Percentiles rank a stretch among this genome's conserved stretches.
Conservation (phyloP, 2,888 invertebrate species). For the Clitarchus hookeri region DNA sequence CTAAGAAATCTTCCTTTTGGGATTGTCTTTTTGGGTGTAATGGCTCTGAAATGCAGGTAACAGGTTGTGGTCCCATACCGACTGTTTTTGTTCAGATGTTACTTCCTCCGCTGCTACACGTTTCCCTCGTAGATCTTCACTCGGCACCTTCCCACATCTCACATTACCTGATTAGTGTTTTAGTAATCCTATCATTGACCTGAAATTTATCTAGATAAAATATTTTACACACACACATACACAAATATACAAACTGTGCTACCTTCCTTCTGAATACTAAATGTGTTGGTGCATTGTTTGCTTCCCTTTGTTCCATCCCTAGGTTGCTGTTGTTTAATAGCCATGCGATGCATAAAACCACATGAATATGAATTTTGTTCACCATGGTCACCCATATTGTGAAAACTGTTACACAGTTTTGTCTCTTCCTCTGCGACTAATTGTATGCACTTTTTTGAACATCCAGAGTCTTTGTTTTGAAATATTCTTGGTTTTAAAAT, state of each 20-base stretch:
- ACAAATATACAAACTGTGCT: not conserved
- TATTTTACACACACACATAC: constrained; percentile 17
- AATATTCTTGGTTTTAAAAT: not conserved
- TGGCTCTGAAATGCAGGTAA: constrained; percentile 23
- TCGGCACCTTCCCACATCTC: not conserved
- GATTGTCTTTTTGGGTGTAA: constrained; percentile 23
- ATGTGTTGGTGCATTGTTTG: not conserved
- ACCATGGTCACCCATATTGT: not conserved
- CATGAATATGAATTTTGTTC: constrained; percentile 1
- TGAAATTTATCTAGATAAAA: constrained; percentile 18
- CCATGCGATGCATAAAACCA: not conserved
- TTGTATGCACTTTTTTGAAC: not conserved
- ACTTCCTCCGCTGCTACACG: not conserved
- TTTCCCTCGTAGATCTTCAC: constrained; percentile 10
- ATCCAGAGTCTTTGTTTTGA: not conserved
- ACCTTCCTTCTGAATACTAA: not conserved
- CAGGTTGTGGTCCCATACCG: not conserved
- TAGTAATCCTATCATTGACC: constrained; percentile 15
- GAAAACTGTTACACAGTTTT: not conserved
- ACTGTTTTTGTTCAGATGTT: not conserved
- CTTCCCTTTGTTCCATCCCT: not conserved
- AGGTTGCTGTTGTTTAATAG: not conserved
- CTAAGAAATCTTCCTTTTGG: constrained; percentile 17
- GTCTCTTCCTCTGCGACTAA: not conserved
- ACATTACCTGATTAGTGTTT: not conserved